Percentiles rank a stretch among this genome's conserved stretches.
These are phyloP conservation scores for Synergus gifuensis DNA, from an alignment of 2,888 invertebrate species.

Conservation along the genomic window DNA sequence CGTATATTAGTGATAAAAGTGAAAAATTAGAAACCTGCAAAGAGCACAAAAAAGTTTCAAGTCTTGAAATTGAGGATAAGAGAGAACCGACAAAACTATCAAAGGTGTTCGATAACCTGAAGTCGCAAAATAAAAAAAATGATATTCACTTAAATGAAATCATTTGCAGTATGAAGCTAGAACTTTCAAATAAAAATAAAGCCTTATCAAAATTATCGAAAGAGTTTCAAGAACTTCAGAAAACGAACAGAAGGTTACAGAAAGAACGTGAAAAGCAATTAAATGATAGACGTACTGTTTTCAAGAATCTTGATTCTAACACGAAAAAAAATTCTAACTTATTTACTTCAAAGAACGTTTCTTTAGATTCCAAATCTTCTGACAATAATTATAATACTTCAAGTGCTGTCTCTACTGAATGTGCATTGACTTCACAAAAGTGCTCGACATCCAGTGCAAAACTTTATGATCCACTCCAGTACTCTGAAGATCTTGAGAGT, in stretches of 20 bases:
- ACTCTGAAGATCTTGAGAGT: conserved; percentile 75
- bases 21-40: conserved; percentile 64
- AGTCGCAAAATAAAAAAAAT: conserved; percentile 80
- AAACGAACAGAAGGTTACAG: conserved; percentile 87
- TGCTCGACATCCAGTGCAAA: conserved; percentile 69
- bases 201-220: conserved; percentile 85
- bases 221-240: conserved; percentile 87
- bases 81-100: conserved; percentile 56
- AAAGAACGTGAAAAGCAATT: conserved; percentile 83
- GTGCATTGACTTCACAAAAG: conserved; percentile 62
- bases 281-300: conserved; percentile 73
- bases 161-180: conserved; percentile 87
- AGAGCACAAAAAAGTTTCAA: conserved; percentile 63
- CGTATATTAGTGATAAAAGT: conserved; percentile 61
- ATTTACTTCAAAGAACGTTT: no score
- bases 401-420: conserved; percentile 54
- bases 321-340: background rate
- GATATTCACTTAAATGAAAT: conserved; percentile 89
- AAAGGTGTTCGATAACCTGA: conserved; percentile 54
- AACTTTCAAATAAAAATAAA: conserved; percentile 87
- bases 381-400: conserved; percentile 57
- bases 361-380: background rate
- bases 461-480: conserved; percentile 75
- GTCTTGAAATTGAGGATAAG: conserved; percentile 62
- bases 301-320: background rate